Evolutionary conservation across 2,797 vertebrate species (phyloP), one percentile per base, ranked within the genome.

Genomic region (Alca torda): DNA sequence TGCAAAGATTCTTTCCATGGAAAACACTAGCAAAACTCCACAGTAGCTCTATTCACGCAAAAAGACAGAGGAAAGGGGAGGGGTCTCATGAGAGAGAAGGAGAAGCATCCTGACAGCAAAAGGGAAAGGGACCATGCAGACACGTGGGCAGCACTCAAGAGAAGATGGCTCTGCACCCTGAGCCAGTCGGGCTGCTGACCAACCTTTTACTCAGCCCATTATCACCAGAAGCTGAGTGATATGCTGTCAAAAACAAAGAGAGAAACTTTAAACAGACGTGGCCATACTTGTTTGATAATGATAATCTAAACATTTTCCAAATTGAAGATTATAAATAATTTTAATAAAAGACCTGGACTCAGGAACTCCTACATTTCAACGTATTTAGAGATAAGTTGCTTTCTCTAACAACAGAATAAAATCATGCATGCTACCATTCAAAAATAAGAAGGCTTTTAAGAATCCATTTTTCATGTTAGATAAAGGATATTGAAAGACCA

Each of bases 401-500:
- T 87, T 84, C n/a, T 61, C 30, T 73, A 57, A 75, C 41, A 87
- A 77, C 6, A 61, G 39, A 80, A 84, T 8, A 54, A 92, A 77
- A 19, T 8, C 59, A n/a, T 10, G 15, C 30, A 41, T 39, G 10
- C 12, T 41, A 15, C 18, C 4, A 10, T 80, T 96, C 33, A 87
- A 79, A 87, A 85, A 75, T 57, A 82, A 63, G 64, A 83, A 60
- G 33, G 50, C 23, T 75, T 95, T 87, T 83, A 83, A 88, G 30
- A 23, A 26, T 68, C 48, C 30, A 23, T 20, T 91, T 90, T 92
- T 92, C 59, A 41, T 67, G 41, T 93, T 92, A 93, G 89, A 94
- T 94, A 96, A 96, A 91, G 70, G 54, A 61, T 85, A 81, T 75
- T 90, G 78, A 92, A 95, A 94, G 45, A 64, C 67, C 69, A 75